A percentile compares a stretch with the other conserved stretches of the same genome.
These are phyloP conservation scores for Oreochromis mossambicus DNA, from an alignment of 2,797 vertebrate genomes.

Conservation along the genomic window DNA sequence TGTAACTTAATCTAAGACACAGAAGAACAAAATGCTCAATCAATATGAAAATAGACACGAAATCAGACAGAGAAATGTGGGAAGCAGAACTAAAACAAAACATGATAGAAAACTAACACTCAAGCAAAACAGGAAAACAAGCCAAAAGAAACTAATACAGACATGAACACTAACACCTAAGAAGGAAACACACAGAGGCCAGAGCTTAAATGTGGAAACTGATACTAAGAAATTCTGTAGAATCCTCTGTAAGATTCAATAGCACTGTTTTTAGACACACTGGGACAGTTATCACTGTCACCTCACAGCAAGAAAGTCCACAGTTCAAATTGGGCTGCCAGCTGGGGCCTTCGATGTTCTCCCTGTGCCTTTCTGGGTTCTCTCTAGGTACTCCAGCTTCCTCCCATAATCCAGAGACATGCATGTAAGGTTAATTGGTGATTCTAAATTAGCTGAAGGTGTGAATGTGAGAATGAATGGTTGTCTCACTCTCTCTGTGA, in stretches of 20 bases:
- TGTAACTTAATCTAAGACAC: neutral
- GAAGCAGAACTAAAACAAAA: neutral
- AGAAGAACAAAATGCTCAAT: neutral
- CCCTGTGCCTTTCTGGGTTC: neutral
- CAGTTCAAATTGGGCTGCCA: neutral
- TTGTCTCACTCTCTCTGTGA: neutral
- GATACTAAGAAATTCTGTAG: neutral
- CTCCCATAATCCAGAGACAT: neutral
- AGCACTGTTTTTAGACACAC: neutral
- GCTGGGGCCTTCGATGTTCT: neutral
- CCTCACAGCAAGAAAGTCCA: neutral
- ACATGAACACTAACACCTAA: neutral
- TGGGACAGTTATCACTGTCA: neutral
- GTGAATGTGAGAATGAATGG: neutral
- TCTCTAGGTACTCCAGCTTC: neutral
- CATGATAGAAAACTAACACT: neutral
- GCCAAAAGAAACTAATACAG: neutral
- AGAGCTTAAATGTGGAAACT: neutral
- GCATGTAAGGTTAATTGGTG: neutral
- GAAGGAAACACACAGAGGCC: neutral
- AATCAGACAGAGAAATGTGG: neutral
- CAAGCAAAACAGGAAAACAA: neutral
- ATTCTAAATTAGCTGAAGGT: neutral
- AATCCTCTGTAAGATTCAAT: neutral
- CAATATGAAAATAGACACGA: neutral